Base-by-base conservation (phyloP, 2,797 vertebrate genomes). In the Odontamblyopus lacepedii region DNA sequence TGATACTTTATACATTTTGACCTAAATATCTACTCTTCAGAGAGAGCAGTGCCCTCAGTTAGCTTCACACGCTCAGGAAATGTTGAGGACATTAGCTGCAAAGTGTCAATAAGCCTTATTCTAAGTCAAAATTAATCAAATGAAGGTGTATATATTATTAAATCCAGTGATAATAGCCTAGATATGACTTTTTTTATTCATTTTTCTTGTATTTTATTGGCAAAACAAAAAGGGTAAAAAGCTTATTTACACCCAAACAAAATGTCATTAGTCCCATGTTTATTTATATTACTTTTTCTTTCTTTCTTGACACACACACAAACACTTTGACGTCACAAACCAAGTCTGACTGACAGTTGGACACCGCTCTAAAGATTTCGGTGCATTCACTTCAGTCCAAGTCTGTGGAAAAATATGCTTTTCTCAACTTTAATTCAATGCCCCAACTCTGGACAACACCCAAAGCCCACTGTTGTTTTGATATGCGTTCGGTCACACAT, bases 371-470 rank as follows among this genome's bases (percentile, higher is more conserved):
- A 78, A 83, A 87, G 88, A 77, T 62, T 63, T 66, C 6, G 55
- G 63, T 51, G 48, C 71, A 87, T 91, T 92, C 84, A 86, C 67
- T 53, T 32, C 35, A 69, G 70, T 85, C 89, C 82, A 83, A 85
- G 15, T 73, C 76, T 78, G 38, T 48, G 63, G 74, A 80, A 68
- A 50, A 63, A 60, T 60, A 30, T 30, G 57, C 26, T 18, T 26
- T 27, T 66, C 59, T 60, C 69, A 35, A 64, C 23, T 27, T 73
- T 50, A 69, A 74, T 83, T 69, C 63, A 74, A 18, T 30, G 63
- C 72, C 67, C 1, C n/a, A 1, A 70, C 41, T 75, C 61, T 61
- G 61, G 68, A 44, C 71, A 44, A 48, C 38, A 63, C 62, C 56
- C 73, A 61, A 41, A 69, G 67, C 57, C 44, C 68, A 68, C 63